Base-by-base conservation (phyloP, 2,888 invertebrate species). In the Hyppa rectilinea region DNA sequence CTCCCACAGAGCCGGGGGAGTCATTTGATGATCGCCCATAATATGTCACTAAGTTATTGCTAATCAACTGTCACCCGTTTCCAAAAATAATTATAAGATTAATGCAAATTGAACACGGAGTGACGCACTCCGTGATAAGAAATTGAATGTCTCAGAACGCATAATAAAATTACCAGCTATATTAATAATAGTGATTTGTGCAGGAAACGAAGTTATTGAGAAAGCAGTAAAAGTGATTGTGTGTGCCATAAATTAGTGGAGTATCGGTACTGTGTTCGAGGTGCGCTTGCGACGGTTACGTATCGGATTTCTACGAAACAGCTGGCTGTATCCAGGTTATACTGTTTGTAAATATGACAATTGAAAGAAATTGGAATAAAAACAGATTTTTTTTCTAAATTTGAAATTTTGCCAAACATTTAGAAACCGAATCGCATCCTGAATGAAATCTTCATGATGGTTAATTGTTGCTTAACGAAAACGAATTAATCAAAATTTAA, bases 301-400 rank as follows among this genome's bases (percentile, higher is more conserved):
- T 88, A 90, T 90, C 88, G 78, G 81, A 86, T 84, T 93, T 93
- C 92, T 88, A 87, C 87, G 92, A 92, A 93, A 80, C 81, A 75
- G 72, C 81, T 81, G 52, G 70, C 56, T 74, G 38, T 40, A 6
- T 34, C 34, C 29, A 52, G 31, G 59, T 5, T 59, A 1, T 6
- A 50, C 40, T 43, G 34, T 40, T 61, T 34, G 38, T 40, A 43
- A 31, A 70, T 59, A 26, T 49, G 23, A 45, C 20, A 26, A 23
- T 17, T 40, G 14, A 45, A 12, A 7, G 17, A 52, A 66, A 62
- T 43, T 58, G 1, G 1, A 12, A 9, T 10, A 0, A 17, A 17
- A 38, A 43, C 3, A 0, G 2, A n/a, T 14, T 0, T 36, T 7
- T 49, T 38, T 29, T 12, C 6, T 52, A 4, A 23, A n/a, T n/a